These are phyloP conservation scores for Vandiemenella viatica DNA, from an alignment of 2,888 invertebrate species.

Conservation along the genomic window DNA sequence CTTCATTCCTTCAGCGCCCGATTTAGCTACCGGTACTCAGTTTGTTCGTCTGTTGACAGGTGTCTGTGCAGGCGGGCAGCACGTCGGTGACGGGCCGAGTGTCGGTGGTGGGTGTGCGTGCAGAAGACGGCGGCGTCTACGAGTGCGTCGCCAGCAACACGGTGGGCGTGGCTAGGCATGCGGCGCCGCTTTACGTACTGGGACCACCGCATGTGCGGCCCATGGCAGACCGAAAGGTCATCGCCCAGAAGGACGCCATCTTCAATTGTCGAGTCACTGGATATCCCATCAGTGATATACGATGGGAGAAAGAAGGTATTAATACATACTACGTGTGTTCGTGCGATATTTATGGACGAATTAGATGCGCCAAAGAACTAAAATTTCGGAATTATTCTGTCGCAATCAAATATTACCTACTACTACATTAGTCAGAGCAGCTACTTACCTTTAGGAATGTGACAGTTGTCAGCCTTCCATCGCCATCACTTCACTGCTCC, in stretches of 20 bases:
- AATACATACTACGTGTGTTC: too few species aligned
- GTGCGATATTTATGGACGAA: too few species aligned
- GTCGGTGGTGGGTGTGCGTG: conserved; percentile 20
- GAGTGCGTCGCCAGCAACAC: conserved; percentile 16
- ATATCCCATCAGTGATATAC: conserved; percentile 19
- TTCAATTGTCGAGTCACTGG: conserved; percentile 20
- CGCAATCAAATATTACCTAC: too few species aligned
- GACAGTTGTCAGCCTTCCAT: too few species aligned
- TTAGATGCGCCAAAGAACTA: too few species aligned
- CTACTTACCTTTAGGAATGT: too few species aligned
- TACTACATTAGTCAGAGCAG: too few species aligned
- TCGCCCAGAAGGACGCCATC: conserved; percentile 17
- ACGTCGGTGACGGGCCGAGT: conserved; percentile 22
- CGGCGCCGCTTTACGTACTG: conserved; percentile 29
- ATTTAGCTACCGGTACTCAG: too few species aligned
- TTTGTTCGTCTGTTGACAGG: too few species aligned
- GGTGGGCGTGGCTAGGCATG: conserved; percentile 21
- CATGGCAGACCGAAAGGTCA: conserved; percentile 25
- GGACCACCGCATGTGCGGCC: conserved; percentile 22
- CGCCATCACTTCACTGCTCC: too few species aligned
- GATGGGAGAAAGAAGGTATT: conserved; percentile 19
- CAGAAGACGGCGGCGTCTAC: conserved; percentile 25
- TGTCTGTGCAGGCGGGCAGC: not conserved
- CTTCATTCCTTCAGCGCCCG: too few species aligned
- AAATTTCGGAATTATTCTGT: too few species aligned